These are phyloP conservation scores for Hirudo medicinalis DNA, from an alignment of 1,140 invertebrate genomes.

Conservation along the genomic window DNA sequence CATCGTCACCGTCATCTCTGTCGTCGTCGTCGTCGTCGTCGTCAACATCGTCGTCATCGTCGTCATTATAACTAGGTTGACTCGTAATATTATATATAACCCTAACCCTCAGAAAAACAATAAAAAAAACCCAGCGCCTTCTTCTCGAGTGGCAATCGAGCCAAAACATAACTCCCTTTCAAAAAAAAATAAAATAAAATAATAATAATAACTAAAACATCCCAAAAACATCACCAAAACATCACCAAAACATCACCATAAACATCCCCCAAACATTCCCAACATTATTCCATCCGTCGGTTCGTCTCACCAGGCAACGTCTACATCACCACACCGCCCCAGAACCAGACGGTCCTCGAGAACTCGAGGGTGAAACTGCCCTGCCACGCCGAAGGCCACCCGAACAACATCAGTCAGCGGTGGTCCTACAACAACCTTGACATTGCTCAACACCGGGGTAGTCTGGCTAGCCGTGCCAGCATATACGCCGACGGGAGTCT, in stretches of 20 bases:
- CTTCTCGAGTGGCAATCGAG: too few species aligned
- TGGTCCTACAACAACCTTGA: constrained; percentile 63
- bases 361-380: constrained; percentile 83
- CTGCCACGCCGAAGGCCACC: constrained; percentile 85
- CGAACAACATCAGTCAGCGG: constrained; percentile 81
- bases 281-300: not conserved
- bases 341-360: constrained; percentile 84
- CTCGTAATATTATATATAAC: too few species aligned
- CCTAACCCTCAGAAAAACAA: too few species aligned
- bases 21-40: not conserved
- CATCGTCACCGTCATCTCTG: not conserved
- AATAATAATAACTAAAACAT: too few species aligned
- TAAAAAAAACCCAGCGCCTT: too few species aligned
- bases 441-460: constrained; percentile 33
- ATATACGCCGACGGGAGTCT: constrained; percentile 29
- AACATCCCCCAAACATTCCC: not conserved
- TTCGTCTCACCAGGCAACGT: constrained; percentile 55
- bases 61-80: not conserved
- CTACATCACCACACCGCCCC: constrained; percentile 70
- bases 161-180: too few species aligned
- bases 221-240: too few species aligned
- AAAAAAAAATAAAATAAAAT: too few species aligned
- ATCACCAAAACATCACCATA: not conserved
- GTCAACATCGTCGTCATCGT: not conserved
- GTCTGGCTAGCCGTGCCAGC: constrained; percentile 58